Percentiles rank a stretch among this genome's conserved stretches.
These are phyloP conservation scores for Sterna hirundo DNA, from an alignment of 2,113 vertebrate species.

Conservation along the genomic window DNA sequence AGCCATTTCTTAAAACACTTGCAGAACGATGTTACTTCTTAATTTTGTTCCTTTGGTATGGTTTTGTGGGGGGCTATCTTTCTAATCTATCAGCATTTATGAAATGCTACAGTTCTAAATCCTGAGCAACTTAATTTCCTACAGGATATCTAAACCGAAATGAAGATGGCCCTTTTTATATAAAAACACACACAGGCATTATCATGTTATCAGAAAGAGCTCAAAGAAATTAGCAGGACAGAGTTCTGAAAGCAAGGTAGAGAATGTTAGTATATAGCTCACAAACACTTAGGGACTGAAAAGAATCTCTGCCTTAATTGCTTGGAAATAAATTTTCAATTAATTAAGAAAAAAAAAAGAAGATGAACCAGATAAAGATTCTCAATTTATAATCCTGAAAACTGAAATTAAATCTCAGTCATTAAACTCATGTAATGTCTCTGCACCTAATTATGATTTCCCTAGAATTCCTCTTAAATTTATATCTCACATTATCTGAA, in stretches of 20 bases:
- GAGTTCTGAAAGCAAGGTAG: neutral
- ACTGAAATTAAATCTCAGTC: slow-evolving; percentile 58
- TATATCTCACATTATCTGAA: slow-evolving; percentile 35
- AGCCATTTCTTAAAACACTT: neutral
- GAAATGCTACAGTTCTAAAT: neutral
- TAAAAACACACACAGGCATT: neutral
- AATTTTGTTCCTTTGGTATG: neutral
- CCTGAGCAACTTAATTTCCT: neutral
- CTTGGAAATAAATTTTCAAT: slow-evolving; percentile 57
- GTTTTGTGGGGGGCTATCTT: neutral
- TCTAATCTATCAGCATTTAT: neutral
- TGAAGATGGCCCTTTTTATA: neutral
- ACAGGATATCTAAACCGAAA: neutral
- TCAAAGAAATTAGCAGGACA: neutral
- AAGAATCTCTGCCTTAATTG: slow-evolving; percentile 28
- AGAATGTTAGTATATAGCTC: neutral
- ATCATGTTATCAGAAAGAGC: neutral
- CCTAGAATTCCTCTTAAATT: slow-evolving; percentile 38
- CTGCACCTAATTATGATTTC: slow-evolving; percentile 56
- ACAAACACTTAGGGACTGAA: neutral
- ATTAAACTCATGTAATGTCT: slow-evolving; percentile 58
- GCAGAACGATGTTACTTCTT: neutral
- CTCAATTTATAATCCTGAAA: slow-evolving; percentile 57
- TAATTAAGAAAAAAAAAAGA: slow-evolving; percentile 20
- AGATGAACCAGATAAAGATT: slow-evolving; percentile 28